Percentiles rank a stretch among this genome's conserved stretches.
Conservation (phyloP, 2,113 vertebrate genomes). For the Tetrao urogallus region DNA sequence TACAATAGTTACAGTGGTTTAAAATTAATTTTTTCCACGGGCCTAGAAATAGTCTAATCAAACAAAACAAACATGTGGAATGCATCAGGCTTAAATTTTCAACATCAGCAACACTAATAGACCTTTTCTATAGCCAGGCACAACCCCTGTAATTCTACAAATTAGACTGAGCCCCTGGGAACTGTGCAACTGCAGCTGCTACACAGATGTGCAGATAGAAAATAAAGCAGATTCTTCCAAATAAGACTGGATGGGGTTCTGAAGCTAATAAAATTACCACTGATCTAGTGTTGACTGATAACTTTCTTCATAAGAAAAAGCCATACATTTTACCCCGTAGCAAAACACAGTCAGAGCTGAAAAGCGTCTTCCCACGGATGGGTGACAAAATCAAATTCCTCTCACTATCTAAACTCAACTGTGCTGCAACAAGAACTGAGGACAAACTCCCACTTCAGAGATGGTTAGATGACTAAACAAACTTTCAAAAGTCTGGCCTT, state of each 20-base stretch:
- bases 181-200: conserved; percentile 76
- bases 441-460: neutral
- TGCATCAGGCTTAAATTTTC: conserved; percentile 74
- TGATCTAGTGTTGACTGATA: neutral
- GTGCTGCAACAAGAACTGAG: neutral
- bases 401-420: neutral
- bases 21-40: conserved; percentile 33
- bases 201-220: conserved; percentile 68
- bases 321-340: neutral
- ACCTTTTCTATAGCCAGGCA: conserved; percentile 73
- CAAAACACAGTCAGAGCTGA: neutral
- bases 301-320: neutral
- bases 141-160: conserved; percentile 78
- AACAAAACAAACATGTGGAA: conserved; percentile 77
- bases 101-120: conserved; percentile 77
- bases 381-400: neutral
- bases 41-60: conserved; percentile 12
- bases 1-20: neutral
- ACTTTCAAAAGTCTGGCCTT: neutral
- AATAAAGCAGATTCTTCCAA: conserved; percentile 51
- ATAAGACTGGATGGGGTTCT: conserved; percentile 34
- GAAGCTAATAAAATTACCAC: conserved; percentile 50
- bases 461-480: neutral
- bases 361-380: neutral
- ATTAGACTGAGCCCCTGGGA: conserved; percentile 78